Evolutionary conservation across 2,888 invertebrate genomes (phyloP).

Genomic region (Luffia ferchaultella): DNA sequence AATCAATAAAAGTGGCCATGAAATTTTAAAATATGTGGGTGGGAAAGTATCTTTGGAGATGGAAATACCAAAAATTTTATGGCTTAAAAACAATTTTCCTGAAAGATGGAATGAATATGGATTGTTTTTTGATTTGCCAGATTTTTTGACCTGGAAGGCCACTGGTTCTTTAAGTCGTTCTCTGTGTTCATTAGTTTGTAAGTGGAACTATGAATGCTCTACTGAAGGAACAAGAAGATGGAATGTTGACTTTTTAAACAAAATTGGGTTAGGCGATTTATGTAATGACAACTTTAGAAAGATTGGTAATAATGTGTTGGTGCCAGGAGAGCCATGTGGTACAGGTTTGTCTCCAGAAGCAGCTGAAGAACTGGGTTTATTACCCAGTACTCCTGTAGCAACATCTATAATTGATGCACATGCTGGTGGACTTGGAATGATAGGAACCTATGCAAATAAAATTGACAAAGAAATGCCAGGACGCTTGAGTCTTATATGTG

Average conservation of each 20-base stretch:
- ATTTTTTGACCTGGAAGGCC: constrained; percentile 93
- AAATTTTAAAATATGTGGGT: constrained; percentile 85
- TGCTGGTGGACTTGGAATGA: constrained; percentile 90
- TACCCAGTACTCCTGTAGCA: constrained; percentile 80
- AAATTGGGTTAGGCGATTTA: constrained; percentile 81
- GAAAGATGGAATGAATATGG: constrained; percentile 75
- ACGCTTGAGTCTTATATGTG: constrained; percentile 79
- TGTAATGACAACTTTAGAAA: constrained; percentile 69
- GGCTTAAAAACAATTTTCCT: constrained; percentile 82
- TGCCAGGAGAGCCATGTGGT: constrained; percentile 78
- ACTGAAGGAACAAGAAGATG: constrained; percentile 69
- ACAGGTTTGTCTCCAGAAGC: constrained; percentile 67
- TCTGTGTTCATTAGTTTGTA: constrained; percentile 90
- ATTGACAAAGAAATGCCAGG: constrained; percentile 42
- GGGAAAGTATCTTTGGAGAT: constrained; percentile 96
- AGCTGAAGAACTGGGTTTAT: constrained; percentile 75
- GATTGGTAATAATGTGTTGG: constrained; percentile 72
- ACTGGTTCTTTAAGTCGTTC: constrained; percentile 82
- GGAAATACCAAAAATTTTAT: constrained; percentile 93
- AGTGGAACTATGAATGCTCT: constrained; percentile 88
- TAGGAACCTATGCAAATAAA: constrained; percentile 69
- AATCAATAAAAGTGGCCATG: constrained; percentile 81
- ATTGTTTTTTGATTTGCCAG: constrained; percentile 90
- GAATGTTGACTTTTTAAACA: constrained; percentile 75
- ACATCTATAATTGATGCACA: constrained; percentile 95